Evolutionary conservation across 2,797 vertebrate genomes (phyloP), one percentile per base, ranked within the genome.

Genomic region (Halcyon chelicuti): DNA sequence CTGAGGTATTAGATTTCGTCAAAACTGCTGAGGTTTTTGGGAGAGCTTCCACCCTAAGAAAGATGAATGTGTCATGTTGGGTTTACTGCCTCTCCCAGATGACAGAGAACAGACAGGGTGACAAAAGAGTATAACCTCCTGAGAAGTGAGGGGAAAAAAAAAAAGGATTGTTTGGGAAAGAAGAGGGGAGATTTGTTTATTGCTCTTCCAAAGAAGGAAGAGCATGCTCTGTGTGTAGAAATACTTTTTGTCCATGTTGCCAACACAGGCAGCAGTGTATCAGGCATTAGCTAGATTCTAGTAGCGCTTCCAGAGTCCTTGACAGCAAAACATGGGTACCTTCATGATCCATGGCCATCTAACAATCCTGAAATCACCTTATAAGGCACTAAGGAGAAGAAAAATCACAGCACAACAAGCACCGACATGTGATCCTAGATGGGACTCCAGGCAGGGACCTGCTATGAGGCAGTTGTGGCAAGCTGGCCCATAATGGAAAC

Each of bases 161-260:
- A 13, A 58, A 22, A 9, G 2, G 8, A n/a, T 10, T 22, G 11
- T n/a, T 62, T 37, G 21, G 4, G 19, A 72, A 95, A 86, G 31
- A 86, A 23, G 22, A 73, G 14, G 3, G 51, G 47, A 91, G 26
- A 35, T 61, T 66, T 75, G 19, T 75, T 78, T 90, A 65, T n/a
- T 95, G 35, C 54, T 84, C 15, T 75, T 91, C 26, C 39, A 78
- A 14, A 86, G 54, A 85, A 65, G 57, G n/a, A 52, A 52, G 51
- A 81, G 68, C 57, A 25, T 68, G 35, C 70, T 88, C 65, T 72
- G 49, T n/a, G n/a, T 96, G 88, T 86, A 74, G 40, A 96, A 93
- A 81, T 90, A 73, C 31, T 62, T 95, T 33, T 75, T 92, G 31
- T 86, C 76, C 29, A 8, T n/a, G 21, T 88, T 88, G 70, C 83